phyloP scores from a whole-genome alignment of 2,113 vertebrate genomes.

The Menidia beryllina region DNA sequence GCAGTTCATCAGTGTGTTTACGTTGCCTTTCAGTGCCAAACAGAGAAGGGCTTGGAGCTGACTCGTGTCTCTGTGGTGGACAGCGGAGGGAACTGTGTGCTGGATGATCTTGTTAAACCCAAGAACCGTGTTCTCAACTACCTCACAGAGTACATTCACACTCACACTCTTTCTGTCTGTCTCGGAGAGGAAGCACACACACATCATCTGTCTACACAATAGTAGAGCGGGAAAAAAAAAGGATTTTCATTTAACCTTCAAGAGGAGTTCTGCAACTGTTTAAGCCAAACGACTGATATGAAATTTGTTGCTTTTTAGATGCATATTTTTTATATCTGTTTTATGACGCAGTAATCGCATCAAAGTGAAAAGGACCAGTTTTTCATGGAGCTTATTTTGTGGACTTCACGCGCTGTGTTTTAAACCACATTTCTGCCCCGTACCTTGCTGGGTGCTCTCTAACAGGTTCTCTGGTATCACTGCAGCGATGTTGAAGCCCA shows the following conservation, averaged over 20 bases:
- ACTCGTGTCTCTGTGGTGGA: conserved; percentile 88
- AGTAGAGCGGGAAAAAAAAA: too few species aligned
- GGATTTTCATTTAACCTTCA: too few species aligned
- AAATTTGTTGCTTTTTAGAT: too few species aligned
- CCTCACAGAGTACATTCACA: conserved; percentile 82
- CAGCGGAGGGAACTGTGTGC: conserved; percentile 81
- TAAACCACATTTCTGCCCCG: neutral
- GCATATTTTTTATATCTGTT: too few species aligned
- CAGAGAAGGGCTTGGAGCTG: conserved; percentile 83
- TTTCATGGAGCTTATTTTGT: neutral
- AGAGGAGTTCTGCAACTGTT: too few species aligned
- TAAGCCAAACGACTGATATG: too few species aligned
- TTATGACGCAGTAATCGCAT: too few species aligned
- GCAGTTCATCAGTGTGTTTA: neutral
- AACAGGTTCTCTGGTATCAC: conserved; percentile 92
- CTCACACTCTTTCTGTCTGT: neutral
- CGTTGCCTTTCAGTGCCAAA: conserved; percentile 84
- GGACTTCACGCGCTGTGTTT: neutral
- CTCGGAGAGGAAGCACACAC: neutral
- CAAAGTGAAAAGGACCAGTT: neutral
- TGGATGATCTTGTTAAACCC: conserved; percentile 90
- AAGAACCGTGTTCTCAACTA: conserved; percentile 84
- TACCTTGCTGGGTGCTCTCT: neutral
- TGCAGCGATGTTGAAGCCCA: conserved; percentile 79
- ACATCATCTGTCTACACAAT: neutral